Percentiles rank a stretch among this genome's conserved stretches.
These are phyloP conservation scores for Pseudonaja textilis DNA, from an alignment of 2,113 vertebrate species.

Conservation along the genomic window DNA sequence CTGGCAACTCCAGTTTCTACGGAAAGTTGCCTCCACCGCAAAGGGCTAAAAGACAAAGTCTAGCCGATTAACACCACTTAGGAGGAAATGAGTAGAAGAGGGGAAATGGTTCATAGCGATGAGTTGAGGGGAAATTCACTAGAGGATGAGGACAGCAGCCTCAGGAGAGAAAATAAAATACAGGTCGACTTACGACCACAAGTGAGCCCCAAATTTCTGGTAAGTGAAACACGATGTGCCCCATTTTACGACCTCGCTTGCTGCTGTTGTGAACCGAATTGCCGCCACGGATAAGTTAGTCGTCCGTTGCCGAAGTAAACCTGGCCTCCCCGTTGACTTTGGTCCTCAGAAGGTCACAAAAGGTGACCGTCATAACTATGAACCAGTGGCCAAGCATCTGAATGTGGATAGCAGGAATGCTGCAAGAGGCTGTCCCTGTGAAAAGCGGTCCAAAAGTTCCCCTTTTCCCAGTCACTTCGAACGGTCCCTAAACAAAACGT, in stretches of 20 bases:
- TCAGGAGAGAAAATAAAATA: not conserved
- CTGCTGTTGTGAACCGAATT: not conserved
- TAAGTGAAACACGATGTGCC: not conserved
- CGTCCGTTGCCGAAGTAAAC: fast-evolving
- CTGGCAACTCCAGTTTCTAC: not conserved
- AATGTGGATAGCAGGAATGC: not conserved
- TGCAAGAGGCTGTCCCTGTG: not conserved
- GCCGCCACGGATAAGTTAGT: not conserved
- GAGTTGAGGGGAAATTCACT: not conserved
- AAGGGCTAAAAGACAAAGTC: not conserved
- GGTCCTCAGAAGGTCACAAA: not conserved
- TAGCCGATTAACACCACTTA: not conserved
- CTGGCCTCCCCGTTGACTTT: not conserved
- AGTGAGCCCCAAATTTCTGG: too few relatives aligned
- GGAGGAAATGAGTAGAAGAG: not conserved
- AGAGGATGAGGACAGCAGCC: not conserved
- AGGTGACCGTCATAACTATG: not conserved
- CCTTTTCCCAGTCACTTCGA: not conserved
- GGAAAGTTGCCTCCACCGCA: not conserved
- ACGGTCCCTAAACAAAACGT: not conserved
- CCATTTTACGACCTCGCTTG: not conserved
- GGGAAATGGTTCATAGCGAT: not conserved
- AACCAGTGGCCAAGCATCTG: not conserved
- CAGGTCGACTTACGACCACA: too few relatives aligned
- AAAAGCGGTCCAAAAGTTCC: too few relatives aligned